Evolutionary conservation across 2,113 vertebrate species (phyloP).

Genomic region (Loxodonta africana): DNA sequence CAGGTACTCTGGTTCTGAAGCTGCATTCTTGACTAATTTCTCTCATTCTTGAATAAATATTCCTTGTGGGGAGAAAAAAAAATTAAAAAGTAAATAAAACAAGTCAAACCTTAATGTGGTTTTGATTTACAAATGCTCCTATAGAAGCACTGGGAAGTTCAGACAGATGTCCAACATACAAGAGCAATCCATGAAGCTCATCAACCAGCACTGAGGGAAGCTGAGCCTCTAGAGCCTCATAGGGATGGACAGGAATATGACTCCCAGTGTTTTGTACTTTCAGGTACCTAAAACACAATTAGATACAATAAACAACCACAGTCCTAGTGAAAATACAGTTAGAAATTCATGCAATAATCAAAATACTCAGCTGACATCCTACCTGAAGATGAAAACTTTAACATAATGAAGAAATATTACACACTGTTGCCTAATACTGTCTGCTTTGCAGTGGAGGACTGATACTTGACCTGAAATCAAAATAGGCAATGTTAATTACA

Average conservation of each 20-base stretch:
- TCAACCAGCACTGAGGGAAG: constrained; percentile 94
- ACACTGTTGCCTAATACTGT: constrained; percentile 93
- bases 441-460: constrained; percentile 93
- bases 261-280: constrained; percentile 85
- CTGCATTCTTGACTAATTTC: neutral
- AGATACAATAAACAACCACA: constrained; percentile 44
- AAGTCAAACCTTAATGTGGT: constrained; percentile 93
- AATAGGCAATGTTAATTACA: constrained; percentile 64
- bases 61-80: neutral
- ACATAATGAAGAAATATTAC: constrained; percentile 95
- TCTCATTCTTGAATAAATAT: constrained; percentile 18
- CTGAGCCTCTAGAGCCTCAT: constrained; percentile 91
- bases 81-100: constrained; percentile 34
- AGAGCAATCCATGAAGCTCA: constrained; percentile 93
- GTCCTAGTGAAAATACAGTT: neutral
- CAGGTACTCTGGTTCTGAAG: neutral
- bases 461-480: constrained; percentile 92
- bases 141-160: constrained; percentile 91
- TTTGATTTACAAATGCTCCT: constrained; percentile 92
- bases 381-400: constrained; percentile 98
- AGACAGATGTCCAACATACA: constrained; percentile 92
- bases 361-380: constrained; percentile 69
- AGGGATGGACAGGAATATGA: constrained; percentile 88
- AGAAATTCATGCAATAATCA: constrained; percentile 13
- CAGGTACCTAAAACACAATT: constrained; percentile 89